phyloP scores from a whole-genome alignment of 2,797 vertebrate species.

The Echiichthys vipera region DNA sequence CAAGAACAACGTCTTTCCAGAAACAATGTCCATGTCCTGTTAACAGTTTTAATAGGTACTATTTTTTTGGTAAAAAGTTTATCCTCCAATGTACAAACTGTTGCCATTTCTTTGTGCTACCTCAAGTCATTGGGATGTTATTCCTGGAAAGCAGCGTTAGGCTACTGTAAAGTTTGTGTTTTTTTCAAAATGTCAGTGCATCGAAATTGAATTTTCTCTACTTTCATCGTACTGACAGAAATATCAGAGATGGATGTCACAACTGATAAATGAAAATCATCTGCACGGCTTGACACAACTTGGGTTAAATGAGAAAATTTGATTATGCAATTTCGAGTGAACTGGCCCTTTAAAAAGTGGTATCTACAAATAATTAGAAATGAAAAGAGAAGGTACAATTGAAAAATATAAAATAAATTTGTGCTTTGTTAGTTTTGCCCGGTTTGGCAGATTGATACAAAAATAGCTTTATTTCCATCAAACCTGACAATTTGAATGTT shows the following conservation, averaged over 20 bases:
- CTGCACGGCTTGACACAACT: background rate
- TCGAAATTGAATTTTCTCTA: background rate
- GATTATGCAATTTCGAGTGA: background rate
- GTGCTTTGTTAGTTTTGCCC: background rate
- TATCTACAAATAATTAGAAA: background rate
- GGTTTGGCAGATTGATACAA: background rate
- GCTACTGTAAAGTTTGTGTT: background rate
- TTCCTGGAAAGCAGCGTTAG: background rate
- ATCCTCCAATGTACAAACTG: background rate
- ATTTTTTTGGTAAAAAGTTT: background rate
- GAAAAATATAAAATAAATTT: too few species aligned
- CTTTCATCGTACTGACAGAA: background rate
- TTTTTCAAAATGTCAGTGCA: background rate
- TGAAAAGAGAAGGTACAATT: too few species aligned
- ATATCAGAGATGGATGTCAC: background rate
- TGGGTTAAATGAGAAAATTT: background rate
- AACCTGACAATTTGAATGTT: background rate
- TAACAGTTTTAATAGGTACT: background rate
- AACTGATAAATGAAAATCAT: background rate
- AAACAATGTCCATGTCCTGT: background rate
- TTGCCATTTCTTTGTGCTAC: background rate
- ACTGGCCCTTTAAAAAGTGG: background rate
- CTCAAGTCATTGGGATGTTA: background rate
- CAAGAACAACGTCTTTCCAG: background rate
- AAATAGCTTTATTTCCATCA: background rate